Percentiles rank a stretch among this genome's conserved stretches.
phyloP scores from a whole-genome alignment of 2,113 vertebrate species.

The Casuarius casuarius region DNA sequence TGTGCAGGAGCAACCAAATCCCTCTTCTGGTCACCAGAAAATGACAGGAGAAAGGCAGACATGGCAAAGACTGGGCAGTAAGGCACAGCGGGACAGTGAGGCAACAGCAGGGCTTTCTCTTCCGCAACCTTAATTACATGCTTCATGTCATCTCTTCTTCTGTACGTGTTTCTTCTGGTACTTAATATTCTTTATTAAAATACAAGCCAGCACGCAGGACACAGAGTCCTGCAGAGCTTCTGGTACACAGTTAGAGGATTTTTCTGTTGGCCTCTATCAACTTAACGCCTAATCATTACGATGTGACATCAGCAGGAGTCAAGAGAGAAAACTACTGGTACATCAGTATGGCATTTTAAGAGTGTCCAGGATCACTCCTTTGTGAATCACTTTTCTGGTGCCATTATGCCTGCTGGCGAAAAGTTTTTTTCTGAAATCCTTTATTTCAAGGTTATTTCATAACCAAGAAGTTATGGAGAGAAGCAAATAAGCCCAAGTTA shows the following conservation, averaged over 20 bases:
- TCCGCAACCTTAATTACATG: neutral
- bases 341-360: neutral
- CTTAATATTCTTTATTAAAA: neutral
- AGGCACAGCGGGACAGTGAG: neutral
- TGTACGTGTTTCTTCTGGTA: neutral
- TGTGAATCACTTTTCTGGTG: neutral
- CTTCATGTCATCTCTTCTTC: neutral
- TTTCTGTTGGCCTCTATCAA: neutral
- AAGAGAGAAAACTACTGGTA: neutral
- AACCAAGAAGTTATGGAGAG: neutral
- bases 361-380: neutral
- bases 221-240: neutral
- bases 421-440: neutral
- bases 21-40: neutral
- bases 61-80: neutral
- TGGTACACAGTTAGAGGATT: neutral
- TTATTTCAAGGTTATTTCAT: slow-evolving; percentile 12
- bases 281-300: neutral
- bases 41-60: neutral
- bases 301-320: neutral
- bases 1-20: neutral
- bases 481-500: neutral
- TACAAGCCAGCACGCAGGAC: neutral
- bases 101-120: neutral
- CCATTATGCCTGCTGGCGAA: neutral